Conservation (phyloP, 2,797 vertebrate species). For the Scomberomorus guttatus region DNA sequence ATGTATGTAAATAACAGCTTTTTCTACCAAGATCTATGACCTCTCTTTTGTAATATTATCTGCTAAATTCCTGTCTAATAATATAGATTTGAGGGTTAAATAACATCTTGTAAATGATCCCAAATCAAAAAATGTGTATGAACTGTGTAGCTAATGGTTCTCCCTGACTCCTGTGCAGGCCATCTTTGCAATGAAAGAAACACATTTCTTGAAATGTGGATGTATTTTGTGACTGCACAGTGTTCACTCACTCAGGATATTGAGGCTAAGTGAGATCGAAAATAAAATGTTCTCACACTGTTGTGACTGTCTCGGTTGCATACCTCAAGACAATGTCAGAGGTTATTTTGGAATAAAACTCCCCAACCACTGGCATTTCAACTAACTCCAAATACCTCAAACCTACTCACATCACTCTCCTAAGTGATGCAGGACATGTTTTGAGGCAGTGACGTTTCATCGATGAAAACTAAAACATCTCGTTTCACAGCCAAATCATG, state of each 20-base stretch:
- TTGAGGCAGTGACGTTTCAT: neutral
- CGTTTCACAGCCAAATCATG: slow-evolving; percentile 16
- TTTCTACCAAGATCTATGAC: neutral
- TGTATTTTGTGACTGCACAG: neutral
- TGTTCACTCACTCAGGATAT: slow-evolving; percentile 1
- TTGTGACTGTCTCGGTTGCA: neutral
- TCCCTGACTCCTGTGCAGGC: neutral
- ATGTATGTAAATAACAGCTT: neutral
- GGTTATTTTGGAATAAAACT: neutral
- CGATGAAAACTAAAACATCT: neutral
- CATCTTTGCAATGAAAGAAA: slow-evolving; percentile 7
- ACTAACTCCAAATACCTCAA: neutral
- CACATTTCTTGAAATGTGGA: neutral
- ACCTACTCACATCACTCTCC: neutral
- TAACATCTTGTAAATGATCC: neutral
- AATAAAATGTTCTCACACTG: neutral
- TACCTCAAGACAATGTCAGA: neutral
- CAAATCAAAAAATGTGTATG: neutral
- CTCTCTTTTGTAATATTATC: neutral
- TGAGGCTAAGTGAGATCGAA: slow-evolving; percentile 26
- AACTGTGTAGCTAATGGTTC: neutral
- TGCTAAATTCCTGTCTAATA: neutral
- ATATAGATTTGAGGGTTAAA: neutral
- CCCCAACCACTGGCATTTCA: neutral
- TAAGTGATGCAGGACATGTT: slow-evolving; percentile 2